Conservation (phyloP, 2,888 invertebrate species). For the Encarsia formosa region DNA sequence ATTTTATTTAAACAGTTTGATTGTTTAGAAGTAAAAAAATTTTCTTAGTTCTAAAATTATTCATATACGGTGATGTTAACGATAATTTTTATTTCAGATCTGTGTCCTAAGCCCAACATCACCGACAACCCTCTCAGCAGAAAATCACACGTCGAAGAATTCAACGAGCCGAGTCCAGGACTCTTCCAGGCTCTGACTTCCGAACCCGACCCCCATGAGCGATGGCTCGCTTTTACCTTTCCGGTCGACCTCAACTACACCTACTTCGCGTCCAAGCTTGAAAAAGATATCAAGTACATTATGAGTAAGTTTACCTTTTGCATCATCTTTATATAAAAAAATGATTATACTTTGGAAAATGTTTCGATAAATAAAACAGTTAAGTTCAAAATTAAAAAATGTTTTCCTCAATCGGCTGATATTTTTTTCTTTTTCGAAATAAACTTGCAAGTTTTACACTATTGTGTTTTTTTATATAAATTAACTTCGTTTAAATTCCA, state of each 20-base stretch:
- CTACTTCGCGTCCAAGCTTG: conserved; percentile 61
- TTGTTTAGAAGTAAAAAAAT: no score
- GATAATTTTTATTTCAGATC: conserved; percentile 57
- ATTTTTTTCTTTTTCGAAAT: no score
- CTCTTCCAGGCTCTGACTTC: conserved; percentile 79
- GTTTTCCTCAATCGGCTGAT: no score
- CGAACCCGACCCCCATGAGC: conserved; percentile 68
- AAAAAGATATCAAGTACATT: conserved; percentile 68
- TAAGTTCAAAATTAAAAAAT: background rate
- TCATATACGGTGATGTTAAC: no score
- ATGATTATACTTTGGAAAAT: no score
- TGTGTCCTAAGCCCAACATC: conserved; percentile 83
- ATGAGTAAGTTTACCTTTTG: conserved; percentile 60
- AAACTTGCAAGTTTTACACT: no score
- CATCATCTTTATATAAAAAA: background rate
- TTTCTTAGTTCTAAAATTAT: background rate
- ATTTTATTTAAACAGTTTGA: no score
- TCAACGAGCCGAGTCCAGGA: conserved; percentile 75
- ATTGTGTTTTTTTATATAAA: no score
- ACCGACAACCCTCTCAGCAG: conserved; percentile 69
- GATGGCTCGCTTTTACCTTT: conserved; percentile 84
- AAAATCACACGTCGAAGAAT: conserved; percentile 83
- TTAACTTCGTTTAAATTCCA: no score
- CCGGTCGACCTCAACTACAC: conserved; percentile 71
- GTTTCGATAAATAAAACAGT: no score